Evolutionary conservation across 2,888 invertebrate genomes (phyloP).

Genomic region (Lithophane socia): DNA sequence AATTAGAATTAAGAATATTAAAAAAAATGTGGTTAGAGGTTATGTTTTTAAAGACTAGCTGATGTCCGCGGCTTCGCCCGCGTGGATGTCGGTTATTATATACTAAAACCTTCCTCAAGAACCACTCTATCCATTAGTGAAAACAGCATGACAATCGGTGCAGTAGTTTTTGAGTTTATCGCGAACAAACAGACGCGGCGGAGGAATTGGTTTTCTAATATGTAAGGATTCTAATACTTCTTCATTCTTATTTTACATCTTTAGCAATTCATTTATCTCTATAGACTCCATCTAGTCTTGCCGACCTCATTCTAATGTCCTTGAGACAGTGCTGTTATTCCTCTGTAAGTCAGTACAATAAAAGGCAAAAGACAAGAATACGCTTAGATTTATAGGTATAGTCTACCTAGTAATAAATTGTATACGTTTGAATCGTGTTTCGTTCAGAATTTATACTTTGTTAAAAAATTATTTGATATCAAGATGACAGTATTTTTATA

Average conservation of each 20-base stretch:
- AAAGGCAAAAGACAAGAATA: conserved; percentile 31
- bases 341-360: conserved; percentile 30
- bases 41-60: too few relatives aligned
- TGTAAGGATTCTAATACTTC: neutral
- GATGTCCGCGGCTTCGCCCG: too few relatives aligned
- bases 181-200: too few relatives aligned
- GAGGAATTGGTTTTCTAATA: too few relatives aligned
- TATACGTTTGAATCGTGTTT: conserved; percentile 5
- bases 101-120: too few relatives aligned
- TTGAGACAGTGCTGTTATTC: conserved; percentile 49
- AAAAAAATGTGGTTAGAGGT: too few relatives aligned
- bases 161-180: too few relatives aligned
- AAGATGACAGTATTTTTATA: neutral
- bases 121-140: too few relatives aligned
- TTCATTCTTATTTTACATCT: conserved; percentile 4
- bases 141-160: too few relatives aligned
- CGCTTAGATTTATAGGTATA: conserved; percentile 12
- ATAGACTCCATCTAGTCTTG: neutral
- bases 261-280: conserved; percentile 6
- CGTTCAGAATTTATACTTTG: neutral
- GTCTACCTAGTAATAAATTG: conserved; percentile 9
- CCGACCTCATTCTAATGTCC: conserved; percentile 35
- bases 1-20: too few relatives aligned
- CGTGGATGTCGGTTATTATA: too few relatives aligned
- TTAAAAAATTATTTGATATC: neutral